phyloP scores from a whole-genome alignment of 2,797 vertebrate species.

The Acipenser ruthenus region DNA sequence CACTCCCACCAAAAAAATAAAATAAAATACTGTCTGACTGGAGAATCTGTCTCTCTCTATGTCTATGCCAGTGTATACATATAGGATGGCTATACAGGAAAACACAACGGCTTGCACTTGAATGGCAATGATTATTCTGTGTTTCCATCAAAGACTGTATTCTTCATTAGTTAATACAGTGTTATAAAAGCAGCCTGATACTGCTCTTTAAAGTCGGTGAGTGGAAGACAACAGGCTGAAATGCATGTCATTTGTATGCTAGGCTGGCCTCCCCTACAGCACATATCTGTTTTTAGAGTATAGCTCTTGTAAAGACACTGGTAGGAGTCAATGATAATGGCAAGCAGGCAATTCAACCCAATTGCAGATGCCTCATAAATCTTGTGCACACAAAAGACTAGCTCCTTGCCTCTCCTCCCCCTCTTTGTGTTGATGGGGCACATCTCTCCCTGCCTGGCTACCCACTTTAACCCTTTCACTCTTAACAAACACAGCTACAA shows the following conservation, averaged over 20 bases:
- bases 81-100: too few relatives aligned
- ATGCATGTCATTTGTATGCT: neutral
- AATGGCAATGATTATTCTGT: too few relatives aligned
- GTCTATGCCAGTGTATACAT: too few relatives aligned
- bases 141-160: too few relatives aligned
- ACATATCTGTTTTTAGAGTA: neutral
- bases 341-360: conserved; percentile 17
- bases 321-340: conserved; percentile 22
- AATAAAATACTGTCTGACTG: too few relatives aligned
- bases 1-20: too few relatives aligned
- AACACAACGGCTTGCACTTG: too few relatives aligned
- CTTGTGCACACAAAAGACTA: conserved; percentile 5
- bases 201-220: too few relatives aligned
- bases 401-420: neutral
- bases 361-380: conserved; percentile 16
- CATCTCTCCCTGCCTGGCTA: conserved; percentile 2
- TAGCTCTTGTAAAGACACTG: conserved; percentile 15
- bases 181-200: too few relatives aligned
- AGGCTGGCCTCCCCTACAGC: neutral
- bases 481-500: neutral
- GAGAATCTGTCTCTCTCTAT: too few relatives aligned
- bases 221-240: neutral
- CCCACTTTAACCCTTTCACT: conserved; percentile 6
- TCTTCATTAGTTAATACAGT: too few relatives aligned
- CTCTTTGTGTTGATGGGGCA: conserved; percentile 15